Base-by-base conservation (phyloP, 1,140 invertebrate genomes). In the Ectropis grisescens region DNA sequence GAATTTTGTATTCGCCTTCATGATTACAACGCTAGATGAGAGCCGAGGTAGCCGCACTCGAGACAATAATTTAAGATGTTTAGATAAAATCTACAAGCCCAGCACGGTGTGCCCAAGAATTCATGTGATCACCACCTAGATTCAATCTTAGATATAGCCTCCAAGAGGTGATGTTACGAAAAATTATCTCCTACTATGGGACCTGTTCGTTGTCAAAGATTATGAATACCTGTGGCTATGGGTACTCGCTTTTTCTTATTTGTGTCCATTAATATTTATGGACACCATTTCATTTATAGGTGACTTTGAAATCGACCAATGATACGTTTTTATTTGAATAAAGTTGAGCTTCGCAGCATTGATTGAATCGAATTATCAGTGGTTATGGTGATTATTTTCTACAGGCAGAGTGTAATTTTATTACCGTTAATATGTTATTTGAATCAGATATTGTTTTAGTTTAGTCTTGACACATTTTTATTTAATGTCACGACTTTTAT, bases 21-120 rank as follows among this genome's bases (percentile, higher is more conserved):
- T 41, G 58, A 55, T 66, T 64, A 61, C 64, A 60, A 51, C 33
- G 38, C 56, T 51, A 56, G 64, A 68, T 58, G 65, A 60, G 56
- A 46, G 58, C 40, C 46, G 29, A 41, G 46, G 56, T 57, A 62
- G 57, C 58, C 40, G 41, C 14, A 33, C 42, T 43, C 38, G 33
- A 41, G 55, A 66, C 58, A 70, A 69, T 75, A 72, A 75, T 70
- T 75, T 75, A 75, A 75, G 66, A 72, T 64, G 59, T 70, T 60
- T 57, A 64, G 70, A 75, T 75, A 72, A 28, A 37, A 75, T 75
- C 70, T 72, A 75, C 70, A 75, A 66, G 70, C 19, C 38, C 33
- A 35, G 47, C 46, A 37, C 59, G 57, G 61, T 61, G 59, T 58
- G 55, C 64, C 37, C 58, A 62, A 50, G 67, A 69, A 72, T 70